These are phyloP conservation scores for Nyctereutes procyonoides DNA, from an alignment of 2,113 vertebrate genomes.

Conservation along the genomic window DNA sequence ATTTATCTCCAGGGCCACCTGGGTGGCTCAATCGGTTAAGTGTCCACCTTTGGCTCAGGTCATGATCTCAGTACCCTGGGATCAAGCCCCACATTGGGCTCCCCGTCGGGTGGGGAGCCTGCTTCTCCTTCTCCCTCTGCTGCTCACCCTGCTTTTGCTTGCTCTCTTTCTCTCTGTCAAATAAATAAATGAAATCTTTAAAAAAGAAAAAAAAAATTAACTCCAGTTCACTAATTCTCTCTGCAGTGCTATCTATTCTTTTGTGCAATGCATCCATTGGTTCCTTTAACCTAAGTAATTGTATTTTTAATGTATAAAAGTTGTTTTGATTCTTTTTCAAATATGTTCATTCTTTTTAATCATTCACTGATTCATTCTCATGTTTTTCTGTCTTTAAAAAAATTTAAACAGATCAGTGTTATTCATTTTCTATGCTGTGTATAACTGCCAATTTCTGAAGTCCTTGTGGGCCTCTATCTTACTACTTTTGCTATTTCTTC, in stretches of 20 bases:
- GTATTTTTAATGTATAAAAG: neutral
- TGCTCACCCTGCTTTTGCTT: too few relatives aligned
- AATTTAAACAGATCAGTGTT: neutral
- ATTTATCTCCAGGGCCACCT: too few relatives aligned
- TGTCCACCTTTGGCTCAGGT: too few relatives aligned
- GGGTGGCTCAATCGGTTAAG: too few relatives aligned
- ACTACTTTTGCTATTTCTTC: slow-evolving; percentile 18
- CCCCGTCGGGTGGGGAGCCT: too few relatives aligned
- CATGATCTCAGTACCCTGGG: too few relatives aligned
- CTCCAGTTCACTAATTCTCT: slow-evolving; percentile 21
- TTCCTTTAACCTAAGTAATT: slow-evolving; percentile 21
- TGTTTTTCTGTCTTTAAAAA: slow-evolving; percentile 28
- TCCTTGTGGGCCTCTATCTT: neutral
- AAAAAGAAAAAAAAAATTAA: too few relatives aligned
- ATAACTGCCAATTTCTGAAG: neutral
- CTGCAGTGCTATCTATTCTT: neutral
- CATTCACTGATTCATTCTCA: slow-evolving; percentile 6
- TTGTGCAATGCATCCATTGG: neutral
- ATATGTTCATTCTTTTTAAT: neutral
- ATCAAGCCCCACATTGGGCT: too few relatives aligned
- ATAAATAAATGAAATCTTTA: too few relatives aligned
- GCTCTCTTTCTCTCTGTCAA: too few relatives aligned
- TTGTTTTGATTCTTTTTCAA: slow-evolving; percentile 13
- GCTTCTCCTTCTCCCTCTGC: too few relatives aligned
- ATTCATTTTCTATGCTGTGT: neutral